phyloP scores from a whole-genome alignment of 2,888 invertebrate genomes.

The Trisateles emortualis region DNA sequence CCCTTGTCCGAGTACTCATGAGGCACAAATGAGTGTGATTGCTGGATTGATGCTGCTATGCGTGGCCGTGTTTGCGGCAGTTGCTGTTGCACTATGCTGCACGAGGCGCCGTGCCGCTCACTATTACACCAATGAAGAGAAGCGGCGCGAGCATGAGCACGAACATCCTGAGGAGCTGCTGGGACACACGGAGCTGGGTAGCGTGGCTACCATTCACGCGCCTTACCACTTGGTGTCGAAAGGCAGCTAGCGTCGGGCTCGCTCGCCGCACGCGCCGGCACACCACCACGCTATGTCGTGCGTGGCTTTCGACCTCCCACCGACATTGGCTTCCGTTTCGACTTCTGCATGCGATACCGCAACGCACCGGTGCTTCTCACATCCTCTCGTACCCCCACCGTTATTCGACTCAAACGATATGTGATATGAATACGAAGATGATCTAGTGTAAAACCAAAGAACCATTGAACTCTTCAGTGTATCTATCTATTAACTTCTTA shows the following conservation, averaged over 20 bases:
- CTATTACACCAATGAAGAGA: constrained; percentile 94
- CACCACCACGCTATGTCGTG: constrained; percentile 41
- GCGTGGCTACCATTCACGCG: constrained; percentile 77
- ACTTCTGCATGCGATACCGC: constrained; percentile 48
- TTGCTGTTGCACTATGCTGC: constrained; percentile 88
- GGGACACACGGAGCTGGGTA: constrained; percentile 67
- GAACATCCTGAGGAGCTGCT: constrained; percentile 77
- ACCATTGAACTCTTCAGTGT: constrained; percentile 15
- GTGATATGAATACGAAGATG: constrained; percentile 79
- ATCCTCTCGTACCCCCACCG: constrained; percentile 55
- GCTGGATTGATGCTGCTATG: constrained; percentile 79
- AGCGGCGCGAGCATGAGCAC: constrained; percentile 74
- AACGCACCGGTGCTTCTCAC: constrained; percentile 58
- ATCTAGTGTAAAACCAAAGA: constrained; percentile 74
- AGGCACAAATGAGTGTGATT: constrained; percentile 86
- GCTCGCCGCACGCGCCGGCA: constrained; percentile 46
- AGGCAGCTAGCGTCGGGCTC: constrained; percentile 74
- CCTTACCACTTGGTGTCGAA: constrained; percentile 70
- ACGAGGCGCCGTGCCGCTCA: constrained; percentile 90
- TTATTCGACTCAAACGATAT: constrained; percentile 66
- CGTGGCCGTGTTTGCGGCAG: constrained; percentile 80
- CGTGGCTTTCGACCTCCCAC: constrained; percentile 48
- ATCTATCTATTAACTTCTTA: constrained; percentile 19
- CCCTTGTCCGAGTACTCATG: constrained; percentile 80
- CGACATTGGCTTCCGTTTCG: constrained; percentile 40